These are phyloP conservation scores for Nibea albiflora DNA, from an alignment of 2,113 vertebrate species.

Conservation along the genomic window DNA sequence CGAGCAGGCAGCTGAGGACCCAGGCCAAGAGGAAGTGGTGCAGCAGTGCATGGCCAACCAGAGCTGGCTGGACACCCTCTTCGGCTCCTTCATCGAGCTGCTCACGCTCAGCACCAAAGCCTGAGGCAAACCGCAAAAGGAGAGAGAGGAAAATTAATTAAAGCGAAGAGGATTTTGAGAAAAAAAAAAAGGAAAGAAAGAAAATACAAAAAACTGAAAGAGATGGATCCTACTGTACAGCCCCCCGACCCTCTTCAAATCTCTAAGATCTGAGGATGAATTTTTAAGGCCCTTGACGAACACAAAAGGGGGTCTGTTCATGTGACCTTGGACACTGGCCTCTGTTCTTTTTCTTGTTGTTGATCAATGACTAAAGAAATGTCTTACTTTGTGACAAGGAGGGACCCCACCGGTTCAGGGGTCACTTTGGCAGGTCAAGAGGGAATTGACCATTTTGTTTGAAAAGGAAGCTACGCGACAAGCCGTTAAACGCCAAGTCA, in stretches of 20 bases:
- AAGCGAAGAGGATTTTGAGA: constrained; percentile 26
- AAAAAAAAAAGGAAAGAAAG: background rate
- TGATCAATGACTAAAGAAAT: constrained; percentile 77
- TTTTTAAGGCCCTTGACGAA: constrained; percentile 71
- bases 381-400: constrained; percentile 63
- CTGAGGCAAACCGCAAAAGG: constrained; percentile 61
- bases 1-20: constrained; percentile 91
- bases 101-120: constrained; percentile 88
- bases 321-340: constrained; percentile 73
- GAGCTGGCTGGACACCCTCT: constrained; percentile 93
- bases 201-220: constrained; percentile 46
- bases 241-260: constrained; percentile 67
- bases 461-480: constrained; percentile 53
- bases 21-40: constrained; percentile 95
- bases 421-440: constrained; percentile 54
- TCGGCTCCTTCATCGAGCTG: constrained; percentile 92
- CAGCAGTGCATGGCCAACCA: constrained; percentile 97
- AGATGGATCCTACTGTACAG: constrained; percentile 77
- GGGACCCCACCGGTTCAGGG: constrained; percentile 52
- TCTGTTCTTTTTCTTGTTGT: constrained; percentile 70
- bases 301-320: constrained; percentile 60
- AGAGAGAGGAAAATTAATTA: constrained; percentile 9
- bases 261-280: constrained; percentile 70
- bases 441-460: constrained; percentile 31
- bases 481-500: constrained; percentile 66